Conservation (phyloP, 2,797 vertebrate genomes). For the Spheniscus humboldti region DNA sequence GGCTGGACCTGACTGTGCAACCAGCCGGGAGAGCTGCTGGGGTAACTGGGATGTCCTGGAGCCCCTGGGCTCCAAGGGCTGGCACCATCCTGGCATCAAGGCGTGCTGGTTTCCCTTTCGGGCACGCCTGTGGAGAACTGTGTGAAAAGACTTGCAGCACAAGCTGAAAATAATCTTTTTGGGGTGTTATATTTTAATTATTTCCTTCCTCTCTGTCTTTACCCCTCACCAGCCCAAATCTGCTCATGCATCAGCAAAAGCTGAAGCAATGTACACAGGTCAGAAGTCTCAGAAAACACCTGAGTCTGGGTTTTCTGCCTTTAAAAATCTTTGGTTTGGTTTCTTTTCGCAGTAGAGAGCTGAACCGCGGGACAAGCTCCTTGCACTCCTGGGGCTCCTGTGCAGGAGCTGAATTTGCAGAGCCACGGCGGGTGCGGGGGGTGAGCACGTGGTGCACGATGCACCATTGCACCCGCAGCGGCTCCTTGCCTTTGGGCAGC, state of each 20-base stretch:
- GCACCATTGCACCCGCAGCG: not conserved
- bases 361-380: fast-evolving
- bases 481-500: not conserved
- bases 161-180: not conserved
- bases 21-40: not conserved
- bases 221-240: not conserved
- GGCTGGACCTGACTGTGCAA: not conserved
- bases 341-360: not conserved
- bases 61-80: not conserved
- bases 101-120: not conserved
- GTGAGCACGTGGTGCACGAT: not conserved
- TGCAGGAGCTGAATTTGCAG: not conserved
- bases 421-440: not conserved
- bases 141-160: not conserved
- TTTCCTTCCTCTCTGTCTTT: not conserved
- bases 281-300: not conserved
- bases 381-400: fast-evolving
- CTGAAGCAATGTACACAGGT: fast-evolving
- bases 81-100: no score
- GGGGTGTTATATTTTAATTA: not conserved
- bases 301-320: not conserved
- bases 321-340: not conserved
- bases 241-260: not conserved
- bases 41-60: not conserved
- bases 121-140: fast-evolving